Evolutionary conservation across 2,797 vertebrate genomes (phyloP), one percentile per base, ranked within the genome.

Genomic region (Characodon lateralis): DNA sequence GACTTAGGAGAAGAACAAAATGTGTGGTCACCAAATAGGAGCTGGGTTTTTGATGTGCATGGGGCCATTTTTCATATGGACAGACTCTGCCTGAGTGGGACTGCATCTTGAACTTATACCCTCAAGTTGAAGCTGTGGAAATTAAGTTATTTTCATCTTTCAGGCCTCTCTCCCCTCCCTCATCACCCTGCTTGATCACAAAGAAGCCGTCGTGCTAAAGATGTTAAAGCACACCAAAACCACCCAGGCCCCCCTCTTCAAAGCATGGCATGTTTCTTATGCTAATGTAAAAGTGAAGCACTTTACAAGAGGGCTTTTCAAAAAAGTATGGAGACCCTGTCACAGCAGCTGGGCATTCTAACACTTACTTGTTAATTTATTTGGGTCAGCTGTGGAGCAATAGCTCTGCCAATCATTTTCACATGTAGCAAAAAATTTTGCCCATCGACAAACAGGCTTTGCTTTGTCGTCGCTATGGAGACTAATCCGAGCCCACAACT

Each of bases 361-460:
- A 97, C 95, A 96, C 96, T 97, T 96, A 97, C 96, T 97, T 94
- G 96, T 96, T 97, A 96, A 98, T 98, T 98, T 98, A 96, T 97
- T 96, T 97, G 96, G 97, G 97, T 98, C 97, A 98, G 96, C 95
- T 97, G 96, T 95, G 95, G 95, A 96, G 96, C 95, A 97, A 97
- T 96, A 96, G 96, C 96, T 94, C 95, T 97, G 98, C 96, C 98
- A 99, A 97, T 98, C 97, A 97, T 96, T 96, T 97, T 97, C 96
- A 96, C 96, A 98, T 98, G 97, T 97, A 96, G 96, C 96, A 97
- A 96, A 98, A 98, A 73, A 48, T 46, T 97, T 96, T 97, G 96
- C 97, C 96, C 96, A 95, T 97, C 96, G 96, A 96, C 96, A 97
- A 99, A 97, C 96, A 97, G 96, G 95, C 95, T 97, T 69, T 97